A percentile compares a stretch with the other conserved stretches of the same genome.
Conservation (phyloP, 2,888 invertebrate genomes). For the Baccha elongata region DNA sequence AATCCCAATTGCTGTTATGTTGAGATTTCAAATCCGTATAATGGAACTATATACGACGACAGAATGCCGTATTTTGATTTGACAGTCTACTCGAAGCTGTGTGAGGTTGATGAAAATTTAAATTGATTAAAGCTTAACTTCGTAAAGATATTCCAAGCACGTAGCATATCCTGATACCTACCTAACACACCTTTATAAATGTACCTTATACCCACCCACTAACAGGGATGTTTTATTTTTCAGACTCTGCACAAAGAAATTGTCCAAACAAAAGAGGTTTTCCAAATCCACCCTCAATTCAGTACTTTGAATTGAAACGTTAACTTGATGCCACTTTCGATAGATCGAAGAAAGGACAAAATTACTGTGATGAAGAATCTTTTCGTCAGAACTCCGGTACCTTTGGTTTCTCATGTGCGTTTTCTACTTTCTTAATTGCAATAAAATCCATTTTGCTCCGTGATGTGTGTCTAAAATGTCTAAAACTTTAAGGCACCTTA, state of each 20-base stretch:
- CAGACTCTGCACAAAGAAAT: background rate
- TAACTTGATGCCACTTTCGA: conserved; percentile 25
- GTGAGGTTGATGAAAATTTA: conserved; percentile 40
- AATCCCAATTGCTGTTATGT: conserved; percentile 5
- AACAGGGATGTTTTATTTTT: conserved; percentile 25
- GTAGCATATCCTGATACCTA: conserved; percentile 24
- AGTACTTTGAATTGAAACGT: conserved; percentile 27
- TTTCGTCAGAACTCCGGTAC: conserved; percentile 27
- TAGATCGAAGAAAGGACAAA: conserved; percentile 1
- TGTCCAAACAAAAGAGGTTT: conserved; percentile 48
- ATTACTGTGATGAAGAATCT: conserved; percentile 26
- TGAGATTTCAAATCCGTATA: conserved; percentile 31
- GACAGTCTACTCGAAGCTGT: conserved; percentile 12
- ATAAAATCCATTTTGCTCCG: too few species aligned
- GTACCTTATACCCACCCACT: too few species aligned
- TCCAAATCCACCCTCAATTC: background rate
- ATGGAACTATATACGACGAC: conserved; percentile 19
- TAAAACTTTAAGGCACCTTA: too few species aligned
- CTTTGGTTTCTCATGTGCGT: conserved; percentile 45
- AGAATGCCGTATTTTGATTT: conserved; percentile 22
- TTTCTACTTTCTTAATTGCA: conserved; percentile 41
- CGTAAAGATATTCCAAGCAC: conserved; percentile 57
- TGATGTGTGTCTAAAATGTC: too few species aligned
- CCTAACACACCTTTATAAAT: background rate
- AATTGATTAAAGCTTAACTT: conserved; percentile 61